phyloP scores from a whole-genome alignment of 2,888 invertebrate genomes.

The Geophilus truncorum region DNA sequence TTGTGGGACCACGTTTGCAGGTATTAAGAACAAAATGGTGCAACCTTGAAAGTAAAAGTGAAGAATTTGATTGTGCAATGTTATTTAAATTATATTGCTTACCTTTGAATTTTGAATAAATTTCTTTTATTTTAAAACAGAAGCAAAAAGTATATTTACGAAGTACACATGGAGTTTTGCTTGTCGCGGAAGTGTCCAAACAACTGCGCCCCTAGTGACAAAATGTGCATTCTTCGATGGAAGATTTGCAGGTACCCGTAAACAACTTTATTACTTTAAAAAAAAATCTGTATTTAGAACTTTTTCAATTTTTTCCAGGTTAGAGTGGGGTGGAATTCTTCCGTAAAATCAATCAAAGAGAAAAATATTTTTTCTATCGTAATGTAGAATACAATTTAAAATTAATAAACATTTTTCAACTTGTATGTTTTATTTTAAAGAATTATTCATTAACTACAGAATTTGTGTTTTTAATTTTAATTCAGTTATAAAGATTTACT shows the following conservation, averaged over 20 bases:
- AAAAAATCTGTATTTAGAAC: no score
- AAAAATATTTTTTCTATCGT: no score
- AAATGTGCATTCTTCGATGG: neutral
- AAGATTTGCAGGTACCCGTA: neutral
- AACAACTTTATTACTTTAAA: no score
- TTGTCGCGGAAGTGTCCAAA: neutral
- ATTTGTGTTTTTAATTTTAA: no score
- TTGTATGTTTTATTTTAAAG: no score
- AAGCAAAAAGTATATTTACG: neutral
- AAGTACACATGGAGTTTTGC: neutral
- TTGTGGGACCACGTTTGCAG: neutral
- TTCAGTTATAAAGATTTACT: neutral
- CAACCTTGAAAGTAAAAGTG: neutral
- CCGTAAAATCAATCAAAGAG: no score
- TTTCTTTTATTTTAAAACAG: neutral
- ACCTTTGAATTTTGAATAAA: neutral
- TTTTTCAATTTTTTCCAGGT: no score
- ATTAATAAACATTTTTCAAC: no score
- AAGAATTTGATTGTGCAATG: neutral
- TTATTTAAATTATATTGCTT: no score
- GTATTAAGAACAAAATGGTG: neutral
- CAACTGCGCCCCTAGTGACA: neutral
- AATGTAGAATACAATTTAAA: no score
- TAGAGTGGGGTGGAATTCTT: no score
- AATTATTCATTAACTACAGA: no score